Conservation (phyloP, 2,113 vertebrate genomes). For the Oriolus oriolus region DNA sequence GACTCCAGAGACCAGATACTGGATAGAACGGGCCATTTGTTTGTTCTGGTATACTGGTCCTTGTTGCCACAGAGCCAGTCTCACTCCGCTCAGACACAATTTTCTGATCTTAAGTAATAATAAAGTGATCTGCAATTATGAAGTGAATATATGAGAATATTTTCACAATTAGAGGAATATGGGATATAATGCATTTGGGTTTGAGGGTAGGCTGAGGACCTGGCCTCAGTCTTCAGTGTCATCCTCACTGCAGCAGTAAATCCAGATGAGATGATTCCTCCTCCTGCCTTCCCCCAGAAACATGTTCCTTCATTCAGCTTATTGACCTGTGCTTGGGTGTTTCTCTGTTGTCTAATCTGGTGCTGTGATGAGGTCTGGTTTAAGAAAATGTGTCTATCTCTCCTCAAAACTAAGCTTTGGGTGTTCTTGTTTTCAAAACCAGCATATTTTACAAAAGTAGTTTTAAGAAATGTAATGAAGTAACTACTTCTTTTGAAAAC, state of each 20-base stretch:
- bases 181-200: background rate
- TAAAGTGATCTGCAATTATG: background rate
- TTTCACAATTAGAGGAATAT: background rate
- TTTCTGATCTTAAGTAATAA: background rate
- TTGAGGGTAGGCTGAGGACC: background rate
- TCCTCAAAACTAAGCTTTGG: background rate
- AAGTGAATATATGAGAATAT: background rate
- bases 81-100: background rate
- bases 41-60: conserved; percentile 33
- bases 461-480: background rate
- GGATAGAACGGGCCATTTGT: conserved; percentile 2
- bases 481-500: background rate
- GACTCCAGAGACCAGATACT: conserved; percentile 37
- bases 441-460: background rate
- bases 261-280: background rate
- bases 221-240: background rate
- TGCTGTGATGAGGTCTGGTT: background rate
- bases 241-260: background rate
- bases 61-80: background rate
- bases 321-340: background rate
- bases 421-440: background rate
- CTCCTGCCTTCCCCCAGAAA: background rate
- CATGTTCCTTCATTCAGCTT: background rate
- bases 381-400: background rate
- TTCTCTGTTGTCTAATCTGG: background rate